Percentiles rank a stretch among this genome's conserved stretches.
Evolutionary conservation across 2,113 vertebrate genomes (phyloP).

Genomic region (Daubentonia madagascariensis): DNA sequence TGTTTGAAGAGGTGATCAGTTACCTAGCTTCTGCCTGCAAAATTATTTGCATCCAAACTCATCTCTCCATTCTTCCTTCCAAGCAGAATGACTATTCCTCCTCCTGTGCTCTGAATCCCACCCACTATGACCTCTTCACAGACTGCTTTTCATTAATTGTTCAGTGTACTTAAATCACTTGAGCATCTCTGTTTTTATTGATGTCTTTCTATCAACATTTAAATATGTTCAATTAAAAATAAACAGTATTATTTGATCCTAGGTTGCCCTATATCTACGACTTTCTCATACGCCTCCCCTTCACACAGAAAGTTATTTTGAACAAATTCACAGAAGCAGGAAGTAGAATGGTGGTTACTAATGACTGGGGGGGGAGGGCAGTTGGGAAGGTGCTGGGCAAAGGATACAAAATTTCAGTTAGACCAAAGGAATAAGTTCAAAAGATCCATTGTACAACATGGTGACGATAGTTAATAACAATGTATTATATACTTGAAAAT

Average conservation of each 20-base stretch:
- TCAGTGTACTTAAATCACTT: background rate
- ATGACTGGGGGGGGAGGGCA: background rate
- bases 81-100: background rate
- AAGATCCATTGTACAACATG: background rate
- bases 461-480: background rate
- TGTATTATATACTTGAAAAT: background rate
- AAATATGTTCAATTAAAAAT: background rate
- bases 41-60: background rate
- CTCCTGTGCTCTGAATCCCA: background rate
- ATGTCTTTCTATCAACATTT: background rate
- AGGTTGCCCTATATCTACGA: background rate
- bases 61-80: background rate
- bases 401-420: background rate
- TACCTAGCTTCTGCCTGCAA: background rate
- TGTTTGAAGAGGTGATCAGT: background rate
- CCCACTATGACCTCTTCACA: background rate
- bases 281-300: background rate
- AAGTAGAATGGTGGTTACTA: background rate
- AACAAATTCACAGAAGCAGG: background rate
- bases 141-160: background rate
- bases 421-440: background rate
- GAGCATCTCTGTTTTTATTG: background rate
- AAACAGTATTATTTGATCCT: background rate
- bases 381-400: background rate
- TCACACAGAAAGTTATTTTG: background rate